Evolutionary conservation across 2,797 vertebrate species (phyloP).

Genomic region (Hippocampus kuda): DNA sequence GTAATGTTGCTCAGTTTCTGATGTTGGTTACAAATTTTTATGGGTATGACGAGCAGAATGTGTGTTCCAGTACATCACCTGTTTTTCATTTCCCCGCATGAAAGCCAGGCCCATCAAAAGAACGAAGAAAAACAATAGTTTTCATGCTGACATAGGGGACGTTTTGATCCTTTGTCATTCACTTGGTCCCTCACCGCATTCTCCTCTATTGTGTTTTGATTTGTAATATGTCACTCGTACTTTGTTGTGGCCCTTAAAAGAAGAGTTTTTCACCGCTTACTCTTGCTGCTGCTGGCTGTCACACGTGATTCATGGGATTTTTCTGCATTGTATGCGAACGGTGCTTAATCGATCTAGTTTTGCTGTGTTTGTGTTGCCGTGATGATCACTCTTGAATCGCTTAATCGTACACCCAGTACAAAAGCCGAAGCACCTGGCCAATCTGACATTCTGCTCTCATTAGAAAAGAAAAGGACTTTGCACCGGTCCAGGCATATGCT

Average conservation of each 20-base stretch:
- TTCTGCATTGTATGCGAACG: not conserved
- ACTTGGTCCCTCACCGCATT: constrained; percentile 9
- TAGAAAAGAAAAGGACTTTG: constrained; percentile 39
- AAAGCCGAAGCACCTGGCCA: constrained; percentile 41
- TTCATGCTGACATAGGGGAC: constrained; percentile 75
- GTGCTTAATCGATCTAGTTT: constrained; percentile 16
- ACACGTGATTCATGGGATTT: too few relatives aligned
- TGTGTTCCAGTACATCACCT: constrained; percentile 85
- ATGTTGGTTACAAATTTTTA: constrained; percentile 66
- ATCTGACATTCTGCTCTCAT: constrained; percentile 40
- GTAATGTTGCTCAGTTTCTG: constrained; percentile 82
- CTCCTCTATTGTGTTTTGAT: constrained; percentile 14
- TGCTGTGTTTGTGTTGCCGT: constrained; percentile 25
- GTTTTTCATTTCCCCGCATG: constrained; percentile 96
- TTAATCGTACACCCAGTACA: constrained; percentile 46
- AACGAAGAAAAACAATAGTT: constrained; percentile 77
- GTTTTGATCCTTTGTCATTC: constrained; percentile 45
- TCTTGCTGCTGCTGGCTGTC: constrained; percentile 18
- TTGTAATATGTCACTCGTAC: constrained; percentile 31
- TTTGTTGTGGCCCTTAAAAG: constrained; percentile 60
- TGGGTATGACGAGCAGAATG: constrained; percentile 74
- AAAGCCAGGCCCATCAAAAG: constrained; percentile 94
- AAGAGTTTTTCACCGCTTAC: constrained; percentile 42
- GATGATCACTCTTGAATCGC: constrained; percentile 21
- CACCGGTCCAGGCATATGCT: constrained; percentile 51